A percentile compares a stretch with the other conserved stretches of the same genome.
Conservation (phyloP, 2,113 vertebrate species). For the Microcebus ravelobensis region DNA sequence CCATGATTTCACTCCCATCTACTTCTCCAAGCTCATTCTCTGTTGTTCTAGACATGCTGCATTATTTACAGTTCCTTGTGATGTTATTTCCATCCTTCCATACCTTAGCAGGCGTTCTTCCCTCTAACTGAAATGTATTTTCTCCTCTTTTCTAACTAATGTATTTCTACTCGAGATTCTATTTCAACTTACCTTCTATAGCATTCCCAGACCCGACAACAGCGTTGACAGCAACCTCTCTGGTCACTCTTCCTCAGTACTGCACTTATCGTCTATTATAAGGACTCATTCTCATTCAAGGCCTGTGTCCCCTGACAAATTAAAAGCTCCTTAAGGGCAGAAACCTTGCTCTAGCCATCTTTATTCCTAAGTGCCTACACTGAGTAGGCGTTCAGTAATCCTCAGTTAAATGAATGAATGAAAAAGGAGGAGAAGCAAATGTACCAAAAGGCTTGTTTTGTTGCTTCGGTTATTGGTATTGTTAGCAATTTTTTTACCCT, state of each 20-base stretch:
- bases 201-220: background rate
- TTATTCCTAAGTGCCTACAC: background rate
- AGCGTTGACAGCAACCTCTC: background rate
- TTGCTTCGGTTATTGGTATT: background rate
- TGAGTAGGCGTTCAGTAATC: background rate
- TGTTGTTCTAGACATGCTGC: background rate
- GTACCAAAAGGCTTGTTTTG: background rate
- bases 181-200: background rate
- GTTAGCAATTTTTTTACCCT: background rate
- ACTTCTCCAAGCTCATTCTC: background rate
- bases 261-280: background rate
- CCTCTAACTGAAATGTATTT: background rate
- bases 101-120: slow-evolving; percentile 3
- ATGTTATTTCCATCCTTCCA: background rate
- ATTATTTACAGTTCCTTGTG: background rate
- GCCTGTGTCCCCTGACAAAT: background rate
- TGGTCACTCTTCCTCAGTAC: background rate
- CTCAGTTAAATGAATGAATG: background rate
- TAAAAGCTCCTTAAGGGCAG: background rate
- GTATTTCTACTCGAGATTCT: background rate
- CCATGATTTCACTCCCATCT: background rate
- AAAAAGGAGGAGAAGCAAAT: background rate
- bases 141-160: slow-evolving; percentile 31
- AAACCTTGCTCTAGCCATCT: background rate
- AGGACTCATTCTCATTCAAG: background rate